Percentiles rank a stretch among this genome's conserved stretches.
These are phyloP conservation scores for Rhombomys opimus DNA, from an alignment of 2,113 vertebrate species.

Conservation along the genomic window DNA sequence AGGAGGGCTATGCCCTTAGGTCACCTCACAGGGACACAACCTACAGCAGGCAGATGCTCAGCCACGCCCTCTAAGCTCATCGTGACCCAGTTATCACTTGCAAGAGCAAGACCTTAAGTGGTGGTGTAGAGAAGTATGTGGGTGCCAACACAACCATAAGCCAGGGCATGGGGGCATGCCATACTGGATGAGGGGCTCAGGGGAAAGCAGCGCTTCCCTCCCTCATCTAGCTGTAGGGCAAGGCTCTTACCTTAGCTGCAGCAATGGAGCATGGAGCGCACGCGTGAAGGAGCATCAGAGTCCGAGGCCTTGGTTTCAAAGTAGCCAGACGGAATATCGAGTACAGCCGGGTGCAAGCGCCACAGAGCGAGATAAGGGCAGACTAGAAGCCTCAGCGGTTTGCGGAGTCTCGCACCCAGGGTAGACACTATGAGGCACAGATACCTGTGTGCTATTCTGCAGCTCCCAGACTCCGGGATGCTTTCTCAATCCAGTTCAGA, in stretches of 20 bases:
- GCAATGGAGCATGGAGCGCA: neutral
- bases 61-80: no score
- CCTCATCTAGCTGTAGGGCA: neutral
- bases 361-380: neutral
- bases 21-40: neutral
- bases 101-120: no score
- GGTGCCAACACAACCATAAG: neutral
- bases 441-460: neutral
- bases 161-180: neutral
- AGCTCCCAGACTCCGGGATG: neutral
- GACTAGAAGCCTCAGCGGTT: neutral
- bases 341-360: neutral
- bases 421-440: neutral
- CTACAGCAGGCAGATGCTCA: neutral
- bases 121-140: neutral
- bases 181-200: neutral
- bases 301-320: neutral
- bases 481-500: neutral
- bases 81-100: no score
- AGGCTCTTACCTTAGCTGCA: neutral
- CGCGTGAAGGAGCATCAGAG: neutral
- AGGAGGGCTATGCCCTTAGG: neutral
- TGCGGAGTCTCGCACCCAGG: neutral
- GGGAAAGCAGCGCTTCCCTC: neutral
- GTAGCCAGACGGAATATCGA: neutral